Percentiles rank a stretch among this genome's conserved stretches.
Evolutionary conservation across 2,888 invertebrate species (phyloP).

Genomic region (Campaea margaritaria): DNA sequence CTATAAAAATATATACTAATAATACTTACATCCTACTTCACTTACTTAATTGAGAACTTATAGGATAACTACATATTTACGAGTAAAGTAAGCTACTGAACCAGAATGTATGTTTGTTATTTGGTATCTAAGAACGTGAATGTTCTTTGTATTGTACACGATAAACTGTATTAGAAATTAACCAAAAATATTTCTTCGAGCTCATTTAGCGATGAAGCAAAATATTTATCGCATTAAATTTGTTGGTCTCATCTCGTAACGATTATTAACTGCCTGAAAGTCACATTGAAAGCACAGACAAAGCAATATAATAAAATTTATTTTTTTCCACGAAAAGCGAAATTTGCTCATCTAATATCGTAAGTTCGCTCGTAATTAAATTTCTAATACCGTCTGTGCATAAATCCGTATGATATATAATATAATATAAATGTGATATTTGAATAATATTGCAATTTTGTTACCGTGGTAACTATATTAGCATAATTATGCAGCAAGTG

Average conservation of each 20-base stretch:
- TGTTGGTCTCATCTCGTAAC: neutral
- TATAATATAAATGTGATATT: slow-evolving; percentile 59
- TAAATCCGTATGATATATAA: slow-evolving; percentile 58
- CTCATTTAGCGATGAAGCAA: neutral
- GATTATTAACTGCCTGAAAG: neutral
- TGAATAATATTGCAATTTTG: slow-evolving; percentile 71
- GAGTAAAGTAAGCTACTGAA: too few species aligned
- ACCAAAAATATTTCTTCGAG: too few species aligned
- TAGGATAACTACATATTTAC: too few species aligned
- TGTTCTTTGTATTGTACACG: too few species aligned
- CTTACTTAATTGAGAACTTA: too few species aligned
- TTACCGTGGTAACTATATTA: too few species aligned
- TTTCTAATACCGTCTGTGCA: slow-evolving; percentile 56
- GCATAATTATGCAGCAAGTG: slow-evolving; percentile 49
- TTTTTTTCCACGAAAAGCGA: neutral
- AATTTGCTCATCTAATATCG: neutral
- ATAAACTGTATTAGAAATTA: too few species aligned
- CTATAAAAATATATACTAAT: too few species aligned
- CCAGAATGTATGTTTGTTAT: too few species aligned
- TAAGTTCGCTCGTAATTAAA: slow-evolving; percentile 50
- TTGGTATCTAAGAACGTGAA: too few species aligned
- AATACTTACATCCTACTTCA: too few species aligned
- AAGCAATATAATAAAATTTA: neutral
- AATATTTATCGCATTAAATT: neutral
- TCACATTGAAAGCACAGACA: neutral